Conservation (phyloP, 2,113 vertebrate species). For the Suncus etruscus region DNA sequence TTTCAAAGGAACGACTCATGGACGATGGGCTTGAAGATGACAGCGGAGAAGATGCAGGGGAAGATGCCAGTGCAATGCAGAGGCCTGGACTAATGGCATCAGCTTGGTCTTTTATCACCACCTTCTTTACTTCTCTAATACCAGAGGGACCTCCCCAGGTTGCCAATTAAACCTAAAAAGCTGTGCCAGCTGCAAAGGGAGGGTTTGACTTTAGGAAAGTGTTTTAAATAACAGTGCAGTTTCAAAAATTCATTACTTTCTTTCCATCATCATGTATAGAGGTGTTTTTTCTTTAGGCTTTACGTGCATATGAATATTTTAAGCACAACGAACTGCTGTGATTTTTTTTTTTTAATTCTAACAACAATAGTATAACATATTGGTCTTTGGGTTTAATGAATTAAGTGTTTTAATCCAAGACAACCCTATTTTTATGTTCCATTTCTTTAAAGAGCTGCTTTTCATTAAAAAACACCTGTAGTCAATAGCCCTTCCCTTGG, state of each 20-base stretch:
- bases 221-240: slow-evolving; percentile 89
- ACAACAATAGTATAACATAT: slow-evolving; percentile 86
- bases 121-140: slow-evolving; percentile 98
- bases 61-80: slow-evolving; percentile 87
- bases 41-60: slow-evolving; percentile 89
- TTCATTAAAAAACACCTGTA: slow-evolving; percentile 65
- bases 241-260: slow-evolving; percentile 84
- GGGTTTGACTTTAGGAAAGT: slow-evolving; percentile 82
- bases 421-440: slow-evolving; percentile 75
- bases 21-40: slow-evolving; percentile 95
- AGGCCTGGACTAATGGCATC: slow-evolving; percentile 94
- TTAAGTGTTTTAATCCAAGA: slow-evolving; percentile 75
- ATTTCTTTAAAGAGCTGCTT: slow-evolving; percentile 88
- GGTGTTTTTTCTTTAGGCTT: slow-evolving; percentile 84
- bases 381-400: slow-evolving; percentile 86
- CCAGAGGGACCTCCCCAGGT: slow-evolving; percentile 96
- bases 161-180: slow-evolving; percentile 91
- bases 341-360: slow-evolving; percentile 83
- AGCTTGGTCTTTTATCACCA: slow-evolving; percentile 97
- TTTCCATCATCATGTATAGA: slow-evolving; percentile 87
- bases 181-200: slow-evolving; percentile 80
- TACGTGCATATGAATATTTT: slow-evolving; percentile 86
- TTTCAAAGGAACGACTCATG: slow-evolving; percentile 92
- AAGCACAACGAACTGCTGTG: slow-evolving; percentile 90
- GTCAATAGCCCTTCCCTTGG: slow-evolving; percentile 66